Evolutionary conservation across 2,797 vertebrate genomes (phyloP).

Genomic region (Neostethus bicornis): DNA sequence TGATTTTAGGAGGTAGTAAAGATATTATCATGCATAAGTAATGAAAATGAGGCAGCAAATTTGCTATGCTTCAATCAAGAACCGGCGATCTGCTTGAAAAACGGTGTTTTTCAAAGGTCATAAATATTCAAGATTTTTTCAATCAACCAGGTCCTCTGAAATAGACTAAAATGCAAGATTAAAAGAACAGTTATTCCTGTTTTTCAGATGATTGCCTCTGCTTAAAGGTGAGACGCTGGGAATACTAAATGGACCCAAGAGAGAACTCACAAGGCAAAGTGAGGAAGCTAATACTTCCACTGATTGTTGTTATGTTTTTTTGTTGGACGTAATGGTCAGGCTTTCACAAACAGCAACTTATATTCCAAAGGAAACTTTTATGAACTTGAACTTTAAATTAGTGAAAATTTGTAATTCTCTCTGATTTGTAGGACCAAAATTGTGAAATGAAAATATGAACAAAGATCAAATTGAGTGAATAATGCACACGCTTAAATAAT

Average conservation of each 20-base stretch:
- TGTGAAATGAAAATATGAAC: too few species aligned
- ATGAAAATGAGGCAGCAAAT: slow-evolving; percentile 2
- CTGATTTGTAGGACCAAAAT: too few species aligned
- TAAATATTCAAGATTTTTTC: too few species aligned
- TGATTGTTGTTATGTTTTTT: slow-evolving; percentile 63
- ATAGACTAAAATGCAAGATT: too few species aligned
- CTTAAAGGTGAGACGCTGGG: slow-evolving; percentile 38
- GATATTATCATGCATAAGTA: slow-evolving; percentile 25
- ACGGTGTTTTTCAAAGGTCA: not conserved
- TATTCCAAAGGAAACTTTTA: slow-evolving; percentile 25
- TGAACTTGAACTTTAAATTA: slow-evolving; percentile 33
- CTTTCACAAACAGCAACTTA: slow-evolving; percentile 44
- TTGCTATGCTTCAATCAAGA: not conserved
- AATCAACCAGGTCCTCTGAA: too few species aligned
- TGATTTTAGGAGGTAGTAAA: slow-evolving; percentile 47
- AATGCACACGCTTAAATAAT: too few species aligned
- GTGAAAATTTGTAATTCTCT: not conserved
- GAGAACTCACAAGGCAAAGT: slow-evolving; percentile 17
- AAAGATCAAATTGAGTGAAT: too few species aligned
- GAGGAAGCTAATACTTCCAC: slow-evolving; percentile 56
- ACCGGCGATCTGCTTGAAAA: not conserved
- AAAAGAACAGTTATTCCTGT: too few species aligned
- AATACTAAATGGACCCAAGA: slow-evolving; percentile 49
- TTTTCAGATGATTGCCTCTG: slow-evolving; percentile 30
- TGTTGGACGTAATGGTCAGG: slow-evolving; percentile 56